Evolutionary conservation across 2,888 invertebrate genomes (phyloP).

Genomic region (Rhorus exstirpatorius): DNA sequence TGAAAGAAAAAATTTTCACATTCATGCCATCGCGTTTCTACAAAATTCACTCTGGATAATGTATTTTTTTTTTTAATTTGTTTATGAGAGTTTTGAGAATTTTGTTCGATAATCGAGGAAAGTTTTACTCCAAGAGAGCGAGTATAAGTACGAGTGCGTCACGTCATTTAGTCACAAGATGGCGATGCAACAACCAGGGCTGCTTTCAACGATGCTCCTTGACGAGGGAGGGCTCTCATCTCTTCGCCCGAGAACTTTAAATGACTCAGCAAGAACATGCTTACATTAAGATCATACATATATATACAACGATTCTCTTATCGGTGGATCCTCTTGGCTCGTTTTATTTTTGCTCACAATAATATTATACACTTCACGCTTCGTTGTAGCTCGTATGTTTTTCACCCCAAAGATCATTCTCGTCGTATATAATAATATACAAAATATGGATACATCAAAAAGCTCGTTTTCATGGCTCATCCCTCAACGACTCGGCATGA

Average conservation of each 20-base stretch:
- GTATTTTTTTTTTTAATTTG: too few relatives aligned
- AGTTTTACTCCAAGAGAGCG: constrained; percentile 22
- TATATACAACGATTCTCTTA: too few relatives aligned
- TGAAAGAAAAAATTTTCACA: too few relatives aligned
- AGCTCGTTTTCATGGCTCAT: constrained; percentile 19
- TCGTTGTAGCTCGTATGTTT: too few relatives aligned
- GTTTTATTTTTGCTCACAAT: too few relatives aligned
- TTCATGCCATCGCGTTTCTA: too few relatives aligned
- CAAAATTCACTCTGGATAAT: too few relatives aligned
- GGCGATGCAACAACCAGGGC: constrained; percentile 44
- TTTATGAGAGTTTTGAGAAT: neutral
- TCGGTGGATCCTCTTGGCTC: constrained; percentile 9
- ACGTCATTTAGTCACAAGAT: constrained; percentile 28
- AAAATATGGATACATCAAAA: neutral
- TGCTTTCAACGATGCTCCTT: constrained; percentile 26
- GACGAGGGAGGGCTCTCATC: constrained; percentile 22
- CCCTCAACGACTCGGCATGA: constrained; percentile 42
- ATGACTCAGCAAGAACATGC: constrained; percentile 59
- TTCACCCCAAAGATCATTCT: neutral
- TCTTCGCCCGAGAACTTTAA: constrained; percentile 51
- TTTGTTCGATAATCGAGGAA: constrained; percentile 42
- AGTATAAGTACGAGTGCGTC: constrained; percentile 10
- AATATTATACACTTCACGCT: too few relatives aligned
- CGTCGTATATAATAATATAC: neutral
- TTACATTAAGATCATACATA: too few relatives aligned